Percentiles rank a stretch among this genome's conserved stretches.
Conservation (phyloP, 1,140 invertebrate species). For the Protaetia brevitarsis region DNA sequence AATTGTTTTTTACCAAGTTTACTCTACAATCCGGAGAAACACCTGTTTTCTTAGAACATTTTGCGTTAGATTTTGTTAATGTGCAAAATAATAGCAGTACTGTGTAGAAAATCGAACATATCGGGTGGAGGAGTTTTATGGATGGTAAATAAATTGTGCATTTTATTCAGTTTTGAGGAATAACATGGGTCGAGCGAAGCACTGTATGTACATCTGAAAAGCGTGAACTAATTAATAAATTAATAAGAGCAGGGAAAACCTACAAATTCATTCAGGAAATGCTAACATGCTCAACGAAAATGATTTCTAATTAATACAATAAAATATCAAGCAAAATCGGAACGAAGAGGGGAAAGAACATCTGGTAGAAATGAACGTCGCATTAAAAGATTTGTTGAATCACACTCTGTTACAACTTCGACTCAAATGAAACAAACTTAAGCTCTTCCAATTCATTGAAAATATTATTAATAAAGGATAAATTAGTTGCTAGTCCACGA, state of each 20-base stretch:
- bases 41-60: neutral
- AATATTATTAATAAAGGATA: too few species aligned
- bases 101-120: neutral
- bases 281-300: neutral
- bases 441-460: neutral
- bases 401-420: neutral
- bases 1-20: neutral
- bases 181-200: neutral
- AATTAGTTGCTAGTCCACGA: neutral
- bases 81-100: neutral
- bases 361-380: neutral
- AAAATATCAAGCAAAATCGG: neutral
- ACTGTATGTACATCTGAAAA: neutral
- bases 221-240: neutral
- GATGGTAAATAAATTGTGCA: neutral
- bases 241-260: neutral
- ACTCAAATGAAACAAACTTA: neutral
- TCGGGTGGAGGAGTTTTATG: neutral
- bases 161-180: neutral
- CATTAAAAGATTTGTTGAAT: neutral
- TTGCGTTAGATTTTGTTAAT: conserved; percentile 3
- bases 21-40: neutral
- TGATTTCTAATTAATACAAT: neutral
- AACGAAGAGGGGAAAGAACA: neutral
- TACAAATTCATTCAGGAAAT: neutral